Conservation (phyloP, 2,797 vertebrate genomes). For the Lindbergichthys nudifrons region DNA sequence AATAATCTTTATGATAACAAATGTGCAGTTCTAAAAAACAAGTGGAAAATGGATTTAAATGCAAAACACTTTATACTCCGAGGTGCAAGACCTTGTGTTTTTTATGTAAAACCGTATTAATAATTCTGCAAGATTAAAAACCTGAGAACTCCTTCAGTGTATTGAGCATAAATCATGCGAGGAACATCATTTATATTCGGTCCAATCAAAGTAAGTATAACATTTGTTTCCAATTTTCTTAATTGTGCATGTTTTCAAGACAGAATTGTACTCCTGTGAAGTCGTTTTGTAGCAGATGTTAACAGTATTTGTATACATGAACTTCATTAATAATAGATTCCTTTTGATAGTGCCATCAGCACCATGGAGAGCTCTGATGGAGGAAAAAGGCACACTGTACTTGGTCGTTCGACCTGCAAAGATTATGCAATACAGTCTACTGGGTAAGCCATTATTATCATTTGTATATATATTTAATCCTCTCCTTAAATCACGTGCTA, state of each 20-base stretch:
- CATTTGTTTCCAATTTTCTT: background rate
- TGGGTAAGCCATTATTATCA: background rate
- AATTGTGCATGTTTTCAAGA: background rate
- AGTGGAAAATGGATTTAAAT: no score
- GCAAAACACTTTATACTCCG: no score
- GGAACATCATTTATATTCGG: background rate
- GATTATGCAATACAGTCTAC: background rate
- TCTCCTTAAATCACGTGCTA: background rate
- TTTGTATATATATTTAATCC: background rate
- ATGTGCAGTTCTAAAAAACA: no score
- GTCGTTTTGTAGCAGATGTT: background rate
- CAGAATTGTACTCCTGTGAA: background rate
- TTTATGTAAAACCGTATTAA: background rate
- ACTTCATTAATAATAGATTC: background rate
- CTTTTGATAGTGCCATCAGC: conserved; percentile 37
- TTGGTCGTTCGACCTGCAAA: background rate
- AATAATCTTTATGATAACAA: no score
- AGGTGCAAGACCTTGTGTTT: no score
- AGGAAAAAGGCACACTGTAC: background rate
- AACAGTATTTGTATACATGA: background rate
- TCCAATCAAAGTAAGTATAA: background rate
- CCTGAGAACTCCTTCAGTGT: background rate
- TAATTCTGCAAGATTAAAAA: background rate
- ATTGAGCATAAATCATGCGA: background rate
- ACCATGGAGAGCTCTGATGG: conserved; percentile 64